Conservation (phyloP, 2,797 vertebrate genomes). For the Parambassis ranga region DNA sequence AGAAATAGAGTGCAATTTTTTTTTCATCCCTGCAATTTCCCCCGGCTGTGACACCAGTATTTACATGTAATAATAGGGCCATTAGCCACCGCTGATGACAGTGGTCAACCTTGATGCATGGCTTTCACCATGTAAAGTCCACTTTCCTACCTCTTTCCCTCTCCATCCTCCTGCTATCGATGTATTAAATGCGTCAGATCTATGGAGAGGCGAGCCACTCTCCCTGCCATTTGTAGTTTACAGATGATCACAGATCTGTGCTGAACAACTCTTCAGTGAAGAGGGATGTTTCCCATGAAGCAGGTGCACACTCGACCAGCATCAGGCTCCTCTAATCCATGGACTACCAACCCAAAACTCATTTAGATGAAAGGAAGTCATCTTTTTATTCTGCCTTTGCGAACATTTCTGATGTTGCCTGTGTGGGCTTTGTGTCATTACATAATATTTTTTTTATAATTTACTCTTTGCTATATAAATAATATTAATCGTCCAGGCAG, state of each 20-base stretch:
- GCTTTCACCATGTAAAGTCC: neutral
- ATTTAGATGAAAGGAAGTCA: neutral
- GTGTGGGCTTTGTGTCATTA: too few relatives aligned
- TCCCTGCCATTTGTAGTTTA: constrained; percentile 10
- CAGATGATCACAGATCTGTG: constrained; percentile 1
- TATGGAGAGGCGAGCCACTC: neutral
- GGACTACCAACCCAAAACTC: neutral
- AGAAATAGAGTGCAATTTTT: neutral
- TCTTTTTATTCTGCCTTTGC: neutral
- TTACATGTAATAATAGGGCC: constrained; percentile 30
- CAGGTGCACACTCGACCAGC: constrained; percentile 26
- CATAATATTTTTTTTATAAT: too few relatives aligned
- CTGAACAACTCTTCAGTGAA: constrained; percentile 12
- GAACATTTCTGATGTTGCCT: neutral
- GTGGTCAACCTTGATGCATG: constrained; percentile 12
- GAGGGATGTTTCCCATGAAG: neutral
- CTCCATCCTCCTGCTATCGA: neutral
- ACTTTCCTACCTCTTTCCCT: neutral
- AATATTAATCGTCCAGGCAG: too few relatives aligned
- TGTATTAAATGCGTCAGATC: neutral
- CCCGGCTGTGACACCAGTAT: neutral
- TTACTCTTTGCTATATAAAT: too few relatives aligned
- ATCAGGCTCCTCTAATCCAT: constrained; percentile 1
- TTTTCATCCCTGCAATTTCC: neutral
- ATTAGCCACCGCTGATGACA: constrained; percentile 24